Evolutionary conservation across 2,888 invertebrate species (phyloP), one percentile per base, ranked within the genome.

Genomic region (Chydorus sphaericus): DNA sequence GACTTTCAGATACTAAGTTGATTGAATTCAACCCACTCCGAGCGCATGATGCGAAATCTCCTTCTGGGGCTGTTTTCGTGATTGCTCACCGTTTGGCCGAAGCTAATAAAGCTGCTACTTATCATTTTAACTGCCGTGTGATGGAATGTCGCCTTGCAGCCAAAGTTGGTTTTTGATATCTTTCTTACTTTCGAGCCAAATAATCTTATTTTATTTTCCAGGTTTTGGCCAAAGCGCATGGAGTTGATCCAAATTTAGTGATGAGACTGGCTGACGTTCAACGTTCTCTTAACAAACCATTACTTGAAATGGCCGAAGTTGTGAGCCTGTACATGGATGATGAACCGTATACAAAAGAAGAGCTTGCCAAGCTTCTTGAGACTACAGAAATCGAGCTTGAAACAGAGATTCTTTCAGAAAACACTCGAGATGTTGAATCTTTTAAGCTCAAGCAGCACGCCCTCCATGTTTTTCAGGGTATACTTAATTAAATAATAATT

Each of bases 91-190:
- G 91, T 67, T 71, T 88, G 60, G 82, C 81, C 0, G 83, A 84
- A 68, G 81, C 86, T 61, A 94, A 97, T 70, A 98, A 98, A 75
- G 97, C 96, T 10, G 89, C 93, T 14, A 87, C 89, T 0, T 69
- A 70, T 7, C 84, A 92, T 70, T 98, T 80, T 69, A 99, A 98
- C 71, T 81, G 83, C 61, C 75, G 98, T 55, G 98, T 98, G 0
- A 84, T 88, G 36, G 97, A 98, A 73, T 97, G 97, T 66, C 80
- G 91, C 55, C 70, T 96, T 26, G 92, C 89, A n/a, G 83, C 85
- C 59, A 80, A 87, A 81, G 80, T 90, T n/a, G n/a, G n/a, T n/a
- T n/a, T n/a, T n/a, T n/a, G n/a, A n/a, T n/a, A n/a, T n/a, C n/a
- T n/a, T n/a, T n/a, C n/a, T n/a, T n/a, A n/a, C n/a, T n/a, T n/a